A percentile compares a stretch with the other conserved stretches of the same genome.
These are phyloP conservation scores for Xestia ashworthii DNA, from an alignment of 2,888 invertebrate species.

Conservation along the genomic window DNA sequence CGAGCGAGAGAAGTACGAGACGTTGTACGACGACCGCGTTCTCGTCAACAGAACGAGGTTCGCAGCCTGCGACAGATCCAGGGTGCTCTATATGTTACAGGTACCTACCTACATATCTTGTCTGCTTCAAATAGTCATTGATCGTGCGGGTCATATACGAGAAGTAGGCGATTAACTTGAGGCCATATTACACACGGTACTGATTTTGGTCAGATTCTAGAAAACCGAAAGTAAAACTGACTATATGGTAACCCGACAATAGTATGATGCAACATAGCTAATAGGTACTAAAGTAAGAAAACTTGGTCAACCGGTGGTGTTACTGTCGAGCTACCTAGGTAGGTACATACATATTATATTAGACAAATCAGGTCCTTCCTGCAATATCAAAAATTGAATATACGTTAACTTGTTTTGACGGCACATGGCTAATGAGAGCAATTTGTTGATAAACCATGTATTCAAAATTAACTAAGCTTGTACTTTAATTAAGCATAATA, in stretches of 20 bases:
- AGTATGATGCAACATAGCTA: neutral
- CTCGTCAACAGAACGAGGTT: slow-evolving; percentile 83
- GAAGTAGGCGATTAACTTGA: neutral
- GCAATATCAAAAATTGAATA: neutral
- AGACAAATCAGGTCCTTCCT: neutral
- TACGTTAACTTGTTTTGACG: neutral
- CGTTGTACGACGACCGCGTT: slow-evolving; percentile 80
- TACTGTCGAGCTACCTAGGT: neutral
- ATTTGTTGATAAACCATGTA: neutral
- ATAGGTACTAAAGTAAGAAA: neutral
- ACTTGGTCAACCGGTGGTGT: neutral
- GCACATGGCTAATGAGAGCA: neutral
- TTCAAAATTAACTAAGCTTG: slow-evolving; percentile 34
- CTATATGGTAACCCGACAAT: neutral
- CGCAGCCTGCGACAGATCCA: slow-evolving; percentile 84
- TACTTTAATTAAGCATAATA: slow-evolving; percentile 21
- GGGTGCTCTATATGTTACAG: slow-evolving; percentile 81
- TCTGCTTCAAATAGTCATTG: neutral
- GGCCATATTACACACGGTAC: neutral
- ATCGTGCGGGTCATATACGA: neutral
- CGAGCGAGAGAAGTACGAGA: slow-evolving; percentile 83
- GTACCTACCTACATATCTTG: slow-evolving; percentile 50
- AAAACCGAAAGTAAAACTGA: neutral
- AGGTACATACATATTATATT: neutral
- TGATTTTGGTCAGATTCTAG: neutral